Base-by-base conservation (phyloP, 2,113 vertebrate species). In the Cervus canadensis region DNA sequence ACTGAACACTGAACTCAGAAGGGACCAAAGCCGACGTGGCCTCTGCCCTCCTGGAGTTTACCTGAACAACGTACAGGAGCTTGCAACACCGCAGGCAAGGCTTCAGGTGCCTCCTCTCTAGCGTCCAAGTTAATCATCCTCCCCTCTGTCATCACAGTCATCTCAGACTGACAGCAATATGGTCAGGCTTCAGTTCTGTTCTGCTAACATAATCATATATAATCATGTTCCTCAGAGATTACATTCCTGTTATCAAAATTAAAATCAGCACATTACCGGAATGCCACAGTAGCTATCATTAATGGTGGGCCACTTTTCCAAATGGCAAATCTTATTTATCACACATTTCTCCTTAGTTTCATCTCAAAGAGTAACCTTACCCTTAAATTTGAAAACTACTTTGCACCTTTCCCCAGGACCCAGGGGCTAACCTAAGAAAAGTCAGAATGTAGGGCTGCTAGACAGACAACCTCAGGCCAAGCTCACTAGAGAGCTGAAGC, bases 151-250 rank as follows among this genome's bases (percentile, higher is more conserved):
- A 0, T 36, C 79, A 87, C 4, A 79, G 21, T 54, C 79, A 21
- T 82, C 94, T 87, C 89, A 93, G 43, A 86, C 74, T 52, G 56
- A 84, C 30, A 16, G 57, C 52, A 67, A 33, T 52, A 54, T 30
- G 56, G 83, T 79, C 52, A 54, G 45, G 64, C 50, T 67, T 83
- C 57, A 91, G 82, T 78, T 84, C 40, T 96, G 60, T 36, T 87
- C 92, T 90, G 25, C 48, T 89, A 89, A 94, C 79, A 92, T 30
- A 94, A 94, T 89, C 79, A 85, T 28, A 89, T 48, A 91, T 71
- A 74, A 97, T 76, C 54, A 89, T 33, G 84, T 64, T 97, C 50
- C 45, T 92, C 94, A 67, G 92, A 96, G 82, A 87, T 83, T 92
- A 93, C n/a, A 92, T 19, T 87, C 43, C 76, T 12, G 2, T 86